Percentiles rank a stretch among this genome's conserved stretches.
Evolutionary conservation across 2,113 vertebrate genomes (phyloP).

Genomic region (Amazona guildingii): DNA sequence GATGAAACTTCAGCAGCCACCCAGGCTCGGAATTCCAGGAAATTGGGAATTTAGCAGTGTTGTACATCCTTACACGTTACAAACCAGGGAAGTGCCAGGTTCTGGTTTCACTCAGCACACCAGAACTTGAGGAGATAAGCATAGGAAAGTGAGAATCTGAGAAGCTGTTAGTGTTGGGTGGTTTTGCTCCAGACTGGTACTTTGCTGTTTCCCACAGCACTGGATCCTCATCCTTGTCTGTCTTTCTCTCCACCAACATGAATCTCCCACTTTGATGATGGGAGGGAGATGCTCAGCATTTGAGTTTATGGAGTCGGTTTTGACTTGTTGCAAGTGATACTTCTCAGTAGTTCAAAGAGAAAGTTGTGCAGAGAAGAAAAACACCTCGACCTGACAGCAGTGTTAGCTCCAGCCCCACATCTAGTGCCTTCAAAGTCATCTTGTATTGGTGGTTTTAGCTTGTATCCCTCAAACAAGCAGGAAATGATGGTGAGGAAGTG

Average conservation of each 20-base stretch:
- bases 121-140: not conserved
- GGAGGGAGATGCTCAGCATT: not conserved
- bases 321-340: not conserved
- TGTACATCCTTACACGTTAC: accelerated
- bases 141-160: not conserved
- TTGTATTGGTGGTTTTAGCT: not conserved
- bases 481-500: not conserved
- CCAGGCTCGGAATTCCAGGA: not conserved
- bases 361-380: not conserved
- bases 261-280: not conserved
- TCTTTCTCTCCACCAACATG: not conserved
- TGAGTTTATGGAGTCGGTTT: not conserved
- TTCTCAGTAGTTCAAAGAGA: not conserved
- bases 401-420: accelerated
- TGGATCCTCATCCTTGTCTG: not conserved
- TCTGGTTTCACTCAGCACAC: not conserved
- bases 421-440: accelerated
- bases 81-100: not conserved
- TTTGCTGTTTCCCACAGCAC: not conserved
- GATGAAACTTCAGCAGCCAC: not conserved
- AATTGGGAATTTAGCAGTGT: not conserved
- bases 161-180: not conserved
- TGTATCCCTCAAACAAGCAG: not conserved
- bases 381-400: not conserved
- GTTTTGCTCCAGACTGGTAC: not conserved